Evolutionary conservation across 2,113 vertebrate species (phyloP).

Genomic region (Morone chrysops): DNA sequence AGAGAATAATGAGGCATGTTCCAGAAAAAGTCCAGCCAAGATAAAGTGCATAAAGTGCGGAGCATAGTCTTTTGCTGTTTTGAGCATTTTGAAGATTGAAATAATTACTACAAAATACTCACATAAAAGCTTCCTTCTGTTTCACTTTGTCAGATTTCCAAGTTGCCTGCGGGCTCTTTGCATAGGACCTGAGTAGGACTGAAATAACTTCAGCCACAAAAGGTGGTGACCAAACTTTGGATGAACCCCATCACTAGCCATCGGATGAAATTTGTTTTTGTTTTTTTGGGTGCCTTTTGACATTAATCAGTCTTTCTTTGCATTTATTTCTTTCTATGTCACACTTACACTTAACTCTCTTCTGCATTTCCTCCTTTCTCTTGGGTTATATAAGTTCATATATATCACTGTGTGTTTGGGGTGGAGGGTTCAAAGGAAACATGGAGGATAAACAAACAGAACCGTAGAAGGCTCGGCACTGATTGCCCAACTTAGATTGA

Average conservation of each 20-base stretch:
- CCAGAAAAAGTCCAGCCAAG: constrained; percentile 73
- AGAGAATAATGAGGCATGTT: constrained; percentile 73
- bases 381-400: constrained; percentile 61
- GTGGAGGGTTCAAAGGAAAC: constrained; percentile 79
- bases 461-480: constrained; percentile 60
- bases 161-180: constrained; percentile 63
- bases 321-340: constrained; percentile 11
- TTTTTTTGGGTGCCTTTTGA: neutral
- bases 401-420: constrained; percentile 62
- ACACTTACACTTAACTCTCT: neutral
- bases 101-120: constrained; percentile 78
- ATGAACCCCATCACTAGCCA: constrained; percentile 45
- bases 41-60: constrained; percentile 71
- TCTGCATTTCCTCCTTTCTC: constrained; percentile 56
- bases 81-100: constrained; percentile 75
- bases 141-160: constrained; percentile 68
- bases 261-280: constrained; percentile 16
- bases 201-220: constrained; percentile 51
- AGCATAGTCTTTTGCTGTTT: constrained; percentile 67
- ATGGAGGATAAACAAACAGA: constrained; percentile 80
- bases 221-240: constrained; percentile 34
- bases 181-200: constrained; percentile 34
- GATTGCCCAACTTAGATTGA: constrained; percentile 75
- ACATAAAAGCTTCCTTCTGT: constrained; percentile 80
- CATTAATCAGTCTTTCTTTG: constrained; percentile 50